Conservation (phyloP, 1,140 invertebrate genomes). For the Leptopilina clavipes region DNA sequence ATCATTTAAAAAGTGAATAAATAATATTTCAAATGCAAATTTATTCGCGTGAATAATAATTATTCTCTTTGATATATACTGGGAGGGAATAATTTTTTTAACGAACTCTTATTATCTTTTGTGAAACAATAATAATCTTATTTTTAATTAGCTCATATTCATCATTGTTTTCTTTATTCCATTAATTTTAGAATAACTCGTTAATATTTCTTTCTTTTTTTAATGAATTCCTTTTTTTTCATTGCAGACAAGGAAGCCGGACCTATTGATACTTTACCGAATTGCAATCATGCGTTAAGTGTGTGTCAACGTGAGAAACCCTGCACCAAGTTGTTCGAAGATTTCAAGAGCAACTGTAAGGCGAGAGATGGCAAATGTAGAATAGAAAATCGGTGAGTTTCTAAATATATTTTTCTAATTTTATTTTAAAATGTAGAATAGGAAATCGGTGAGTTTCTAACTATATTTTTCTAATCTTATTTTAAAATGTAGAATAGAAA, state of each 20-base stretch:
- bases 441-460: constrained; percentile 83
- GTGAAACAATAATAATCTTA: background rate
- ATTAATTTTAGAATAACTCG: background rate
- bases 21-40: too few relatives aligned
- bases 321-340: constrained; percentile 86
- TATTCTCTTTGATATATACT: too few relatives aligned
- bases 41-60: too few relatives aligned
- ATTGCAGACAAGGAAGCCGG: constrained; percentile 89
- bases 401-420: background rate
- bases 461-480: background rate
- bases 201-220: background rate
- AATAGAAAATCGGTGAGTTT: constrained; percentile 88
- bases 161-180: background rate
- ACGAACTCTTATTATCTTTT: too few relatives aligned
- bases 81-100: too few relatives aligned
- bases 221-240: constrained; percentile 21
- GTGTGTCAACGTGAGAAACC: constrained; percentile 86
- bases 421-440: constrained; percentile 91
- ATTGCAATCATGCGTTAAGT: constrained; percentile 89
- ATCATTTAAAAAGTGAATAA: too few relatives aligned
- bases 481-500: constrained; percentile 91
- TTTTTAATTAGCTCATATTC: background rate
- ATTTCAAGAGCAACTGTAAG: constrained; percentile 90
- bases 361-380: constrained; percentile 87
- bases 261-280: constrained; percentile 88